Percentiles rank a stretch among this genome's conserved stretches.
Conservation (phyloP, 1,140 invertebrate genomes). For the Saccostrea cuccullata region DNA sequence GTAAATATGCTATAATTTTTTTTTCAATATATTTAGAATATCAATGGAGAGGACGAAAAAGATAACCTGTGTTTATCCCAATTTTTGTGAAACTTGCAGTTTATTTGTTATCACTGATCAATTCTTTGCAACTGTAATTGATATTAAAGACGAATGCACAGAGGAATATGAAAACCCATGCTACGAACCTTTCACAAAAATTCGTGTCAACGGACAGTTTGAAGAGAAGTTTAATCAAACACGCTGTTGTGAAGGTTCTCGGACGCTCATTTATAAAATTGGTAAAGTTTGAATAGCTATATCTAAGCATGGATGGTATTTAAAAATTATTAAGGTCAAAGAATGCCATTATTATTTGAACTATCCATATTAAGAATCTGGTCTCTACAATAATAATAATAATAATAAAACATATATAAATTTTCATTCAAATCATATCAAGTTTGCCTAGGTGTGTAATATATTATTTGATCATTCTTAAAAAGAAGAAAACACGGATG, state of each 20-base stretch:
- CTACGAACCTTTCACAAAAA: not conserved
- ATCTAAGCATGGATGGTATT: not conserved
- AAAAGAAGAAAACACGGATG: no score
- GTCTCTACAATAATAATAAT: no score
- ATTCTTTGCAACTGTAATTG: not conserved
- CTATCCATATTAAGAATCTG: no score
- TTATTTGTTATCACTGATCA: not conserved
- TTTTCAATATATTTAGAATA: not conserved
- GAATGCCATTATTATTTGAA: no score
- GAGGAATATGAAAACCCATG: not conserved
- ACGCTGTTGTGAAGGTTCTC: no score
- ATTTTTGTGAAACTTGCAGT: not conserved
- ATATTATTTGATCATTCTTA: no score
- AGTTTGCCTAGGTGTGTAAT: no score
- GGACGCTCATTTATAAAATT: not conserved
- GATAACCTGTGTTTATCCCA: not conserved
- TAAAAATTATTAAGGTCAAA: no score
- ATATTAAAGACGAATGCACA: not conserved
- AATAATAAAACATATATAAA: no score
- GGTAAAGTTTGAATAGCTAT: not conserved
- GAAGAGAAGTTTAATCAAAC: not conserved
- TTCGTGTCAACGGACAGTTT: not conserved
- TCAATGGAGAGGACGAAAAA: not conserved
- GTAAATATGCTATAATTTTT: no score
- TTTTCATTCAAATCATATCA: no score